Evolutionary conservation across 2,888 invertebrate genomes (phyloP), one percentile per base, ranked within the genome.

Genomic region (Nymphalis polychloros): DNA sequence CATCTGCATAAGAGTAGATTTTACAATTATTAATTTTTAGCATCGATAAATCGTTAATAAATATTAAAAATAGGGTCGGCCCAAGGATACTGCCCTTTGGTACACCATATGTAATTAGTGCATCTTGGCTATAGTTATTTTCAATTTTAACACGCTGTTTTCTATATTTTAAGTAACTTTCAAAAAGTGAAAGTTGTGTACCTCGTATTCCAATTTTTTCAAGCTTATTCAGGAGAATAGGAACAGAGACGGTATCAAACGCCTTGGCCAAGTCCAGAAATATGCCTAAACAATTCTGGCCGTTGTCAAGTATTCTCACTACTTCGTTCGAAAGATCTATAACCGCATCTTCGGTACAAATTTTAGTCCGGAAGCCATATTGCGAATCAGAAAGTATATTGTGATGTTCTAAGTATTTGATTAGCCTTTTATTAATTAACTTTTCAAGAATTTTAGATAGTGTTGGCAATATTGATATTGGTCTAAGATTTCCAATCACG

Each of bases 361-460:
- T 47, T 17, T 46, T 53, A 8, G 31, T 55, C 8, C 72, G 55
- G 60, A 73, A 73, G 23, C 71, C 72, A 62, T 50, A 72, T 49
- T 73, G 72, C 27, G 47, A 47, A 13, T n/a, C 10, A 5, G 64
- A 57, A 13, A 72, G 17, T 7, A 69, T 46, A 17, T 65, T 65
- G 35, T 66, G 59, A 27, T 65, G 63, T 31, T 63, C 49, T 17
- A 68, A 19, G 47, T 59, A 73, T 23, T 68, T 49, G n/a, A 61
- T 16, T 16, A 73, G 52, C 48, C 71, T 59, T 10, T 17, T 63
- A 31, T 72, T 74, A 8, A 74, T 59, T n/a, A 72, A 13, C 27
- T 64, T 68, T 67, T 74, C 72, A 46, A 74, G 47, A 3, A 72
- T 64, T 72, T 74, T 74, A 4, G 71, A 74, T 13, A 74, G 49